Conservation (phyloP, 2,797 vertebrate genomes). For the Euthynnus affinis region DNA sequence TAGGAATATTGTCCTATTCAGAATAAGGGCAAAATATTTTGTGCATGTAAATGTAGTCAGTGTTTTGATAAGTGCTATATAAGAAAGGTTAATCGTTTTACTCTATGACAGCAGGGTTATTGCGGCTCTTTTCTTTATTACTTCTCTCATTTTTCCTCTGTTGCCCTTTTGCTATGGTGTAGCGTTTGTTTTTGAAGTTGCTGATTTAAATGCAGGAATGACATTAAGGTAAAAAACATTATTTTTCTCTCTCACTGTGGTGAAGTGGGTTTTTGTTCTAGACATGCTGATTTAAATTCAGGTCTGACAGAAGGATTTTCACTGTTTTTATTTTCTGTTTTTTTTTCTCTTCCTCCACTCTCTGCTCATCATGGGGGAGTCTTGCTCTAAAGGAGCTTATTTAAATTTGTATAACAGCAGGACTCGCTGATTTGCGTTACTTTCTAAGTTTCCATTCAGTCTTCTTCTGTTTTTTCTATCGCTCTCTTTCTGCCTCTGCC, state of each 20-base stretch:
- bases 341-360: slow-evolving; percentile 24
- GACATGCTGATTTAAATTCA: slow-evolving; percentile 41
- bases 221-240: neutral
- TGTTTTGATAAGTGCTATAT: neutral
- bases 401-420: slow-evolving; percentile 48
- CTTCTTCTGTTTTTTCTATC: neutral
- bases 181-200: slow-evolving; percentile 33
- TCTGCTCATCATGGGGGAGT: slow-evolving; percentile 36
- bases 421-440: slow-evolving; percentile 34
- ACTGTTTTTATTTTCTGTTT: slow-evolving; percentile 37
- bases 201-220: slow-evolving; percentile 45
- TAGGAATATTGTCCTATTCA: too few species aligned
- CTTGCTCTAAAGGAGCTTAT: slow-evolving; percentile 43
- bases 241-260: slow-evolving; percentile 9
- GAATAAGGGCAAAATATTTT: too few species aligned
- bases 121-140: slow-evolving; percentile 15
- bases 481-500: slow-evolving; percentile 3
- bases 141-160: neutral
- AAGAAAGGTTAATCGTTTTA: slow-evolving; percentile 9
- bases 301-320: slow-evolving; percentile 36
- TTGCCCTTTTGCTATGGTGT: neutral
- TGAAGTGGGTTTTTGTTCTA: slow-evolving; percentile 21
- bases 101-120: slow-evolving; percentile 1
- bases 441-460: slow-evolving; percentile 39
- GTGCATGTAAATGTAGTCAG: too few species aligned